Base-by-base conservation (phyloP, 2,113 vertebrate species). In the Orientallactaga bullata region DNA sequence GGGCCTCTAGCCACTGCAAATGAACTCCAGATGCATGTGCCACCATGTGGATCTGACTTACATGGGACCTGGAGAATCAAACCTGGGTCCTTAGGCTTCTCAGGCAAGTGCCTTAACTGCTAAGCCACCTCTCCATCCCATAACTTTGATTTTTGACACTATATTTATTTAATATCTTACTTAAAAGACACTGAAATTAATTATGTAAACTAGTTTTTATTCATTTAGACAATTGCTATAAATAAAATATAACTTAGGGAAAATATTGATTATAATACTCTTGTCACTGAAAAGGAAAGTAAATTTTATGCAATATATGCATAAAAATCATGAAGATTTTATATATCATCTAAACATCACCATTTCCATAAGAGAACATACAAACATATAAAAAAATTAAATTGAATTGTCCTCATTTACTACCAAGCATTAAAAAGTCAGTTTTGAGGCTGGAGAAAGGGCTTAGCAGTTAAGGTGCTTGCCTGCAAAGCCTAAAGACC, bases 101-200 rank as follows among this genome's bases (percentile, higher is more conserved):
- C 55, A 55, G 15, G 55, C 55, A 55, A 55, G 55, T 55, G 15
- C 15, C 55, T 55, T 55, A 55, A 55, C 12, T 55, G 11, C 15
- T 55, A 16, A 55, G 55, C 55, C 55, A 55, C 12, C 55, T 15
- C 55, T 55, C 55, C 55, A 7, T 2, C 55, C 55, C 55, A 47
- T 47, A 47, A 47, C 42, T 47, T 47, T 9, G n/a, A 58, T 85
- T 51, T 37, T 66, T 73, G 35, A 71, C 23, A 73, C 24, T 63
- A 69, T 35, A 84, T 93, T 80, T 69, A 77, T 32, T 90, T 76
- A 51, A 80, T 12, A 24, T 81, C 71, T 61, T 81, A 42, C 71
- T 63, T 81, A 71, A 88, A 91, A 94, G 79, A 61, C n/a, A 78
- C 60, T 89, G 30, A 95, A 89, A 88, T 63, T 1, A 80, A 85